Evolutionary conservation across 2,888 invertebrate species (phyloP).

Genomic region (Poecilus cupreus): DNA sequence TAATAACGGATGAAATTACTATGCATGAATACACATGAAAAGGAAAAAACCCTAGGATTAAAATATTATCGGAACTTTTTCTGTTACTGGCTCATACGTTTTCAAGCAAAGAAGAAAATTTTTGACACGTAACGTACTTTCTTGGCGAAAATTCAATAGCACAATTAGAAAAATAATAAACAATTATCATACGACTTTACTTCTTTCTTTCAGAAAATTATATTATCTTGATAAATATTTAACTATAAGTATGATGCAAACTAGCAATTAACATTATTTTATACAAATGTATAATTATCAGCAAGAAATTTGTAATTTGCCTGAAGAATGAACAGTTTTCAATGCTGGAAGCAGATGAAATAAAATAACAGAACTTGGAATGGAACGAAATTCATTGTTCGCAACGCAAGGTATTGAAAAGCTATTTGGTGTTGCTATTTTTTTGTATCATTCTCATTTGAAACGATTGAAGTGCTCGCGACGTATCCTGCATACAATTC

Average conservation of each 20-base stretch:
- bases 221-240: too few relatives aligned
- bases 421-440: conserved; percentile 12
- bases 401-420: conserved; percentile 13
- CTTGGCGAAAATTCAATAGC: too few relatives aligned
- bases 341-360: background rate
- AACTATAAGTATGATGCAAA: too few relatives aligned
- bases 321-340: background rate
- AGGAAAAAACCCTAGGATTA: conserved; percentile 4
- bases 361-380: background rate
- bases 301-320: background rate
- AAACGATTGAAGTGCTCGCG: conserved; percentile 29
- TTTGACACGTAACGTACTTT: too few relatives aligned
- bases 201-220: too few relatives aligned
- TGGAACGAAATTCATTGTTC: conserved; percentile 33
- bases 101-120: background rate
- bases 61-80: background rate
- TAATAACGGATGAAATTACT: conserved; percentile 13
- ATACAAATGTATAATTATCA: too few relatives aligned
- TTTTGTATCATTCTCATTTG: conserved; percentile 11
- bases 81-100: background rate
- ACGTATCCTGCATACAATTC: conserved; percentile 25
- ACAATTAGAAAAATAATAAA: too few relatives aligned
- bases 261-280: too few relatives aligned
- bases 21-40: conserved; percentile 28
- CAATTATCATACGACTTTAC: too few relatives aligned